These are phyloP conservation scores for Rattus rattus DNA, from an alignment of 2,113 vertebrate genomes.

Conservation along the genomic window DNA sequence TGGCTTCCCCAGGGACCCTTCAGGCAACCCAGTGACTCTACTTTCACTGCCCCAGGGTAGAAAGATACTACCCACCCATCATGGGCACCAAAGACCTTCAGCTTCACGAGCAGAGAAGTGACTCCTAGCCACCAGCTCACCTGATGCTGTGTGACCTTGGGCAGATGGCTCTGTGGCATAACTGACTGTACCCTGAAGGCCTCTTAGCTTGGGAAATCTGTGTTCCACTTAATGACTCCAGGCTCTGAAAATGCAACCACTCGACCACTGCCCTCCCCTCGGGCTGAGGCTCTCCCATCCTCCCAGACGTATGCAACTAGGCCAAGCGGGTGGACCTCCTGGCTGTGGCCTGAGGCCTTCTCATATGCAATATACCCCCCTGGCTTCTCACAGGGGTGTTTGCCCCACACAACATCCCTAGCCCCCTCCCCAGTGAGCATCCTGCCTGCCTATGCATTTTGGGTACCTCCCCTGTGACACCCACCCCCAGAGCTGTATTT, in stretches of 20 bases:
- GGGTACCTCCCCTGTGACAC: conserved; percentile 85
- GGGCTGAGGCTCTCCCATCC: not conserved
- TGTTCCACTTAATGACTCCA: not conserved
- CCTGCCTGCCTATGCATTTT: conserved; percentile 92
- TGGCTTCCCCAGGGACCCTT: not conserved
- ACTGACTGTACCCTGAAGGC: not conserved
- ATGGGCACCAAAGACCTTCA: not conserved
- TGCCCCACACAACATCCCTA: conserved; percentile 84
- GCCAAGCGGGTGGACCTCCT: not conserved
- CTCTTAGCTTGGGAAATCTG: not conserved
- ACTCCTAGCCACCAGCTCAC: not conserved
- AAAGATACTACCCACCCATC: not conserved
- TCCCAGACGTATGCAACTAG: conserved; percentile 84
- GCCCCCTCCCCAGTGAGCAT: conserved; percentile 83
- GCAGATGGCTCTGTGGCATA: not conserved
- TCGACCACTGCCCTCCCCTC: accelerated
- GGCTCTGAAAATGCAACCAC: not conserved
- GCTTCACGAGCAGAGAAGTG: not conserved
- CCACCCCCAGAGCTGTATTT: conserved; percentile 92
- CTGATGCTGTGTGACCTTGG: not conserved
- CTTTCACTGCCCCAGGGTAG: not conserved
- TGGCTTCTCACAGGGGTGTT: conserved; percentile 85
- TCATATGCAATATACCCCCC: conserved; percentile 90
- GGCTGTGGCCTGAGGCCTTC: conserved; percentile 66
- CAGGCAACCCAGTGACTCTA: not conserved